These are phyloP conservation scores for Acanthurus lineatus DNA, from an alignment of 2,797 vertebrate species.

Conservation along the genomic window DNA sequence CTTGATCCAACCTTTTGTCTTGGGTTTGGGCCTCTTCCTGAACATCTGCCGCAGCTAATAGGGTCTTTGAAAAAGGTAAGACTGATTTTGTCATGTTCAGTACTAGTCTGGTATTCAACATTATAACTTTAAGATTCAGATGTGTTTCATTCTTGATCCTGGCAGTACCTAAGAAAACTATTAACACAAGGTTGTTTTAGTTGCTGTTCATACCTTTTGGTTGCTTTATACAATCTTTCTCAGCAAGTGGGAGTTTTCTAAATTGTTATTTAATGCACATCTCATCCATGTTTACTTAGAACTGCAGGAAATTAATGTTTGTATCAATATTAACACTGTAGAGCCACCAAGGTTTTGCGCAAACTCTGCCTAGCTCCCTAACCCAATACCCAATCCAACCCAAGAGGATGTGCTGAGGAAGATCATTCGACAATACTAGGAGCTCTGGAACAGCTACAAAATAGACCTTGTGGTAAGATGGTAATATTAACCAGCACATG, in stretches of 20 bases:
- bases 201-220: neutral
- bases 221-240: neutral
- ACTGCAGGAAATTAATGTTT: neutral
- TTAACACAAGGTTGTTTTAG: no score
- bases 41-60: constrained; percentile 39
- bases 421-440: neutral
- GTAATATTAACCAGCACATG: neutral
- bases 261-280: neutral
- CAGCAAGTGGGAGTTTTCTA: neutral
- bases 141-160: neutral
- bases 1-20: constrained; percentile 65
- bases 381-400: neutral
- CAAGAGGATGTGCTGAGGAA: neutral
- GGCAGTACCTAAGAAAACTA: neutral
- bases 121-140: neutral
- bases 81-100: neutral
- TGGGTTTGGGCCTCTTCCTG: constrained; percentile 28
- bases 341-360: neutral
- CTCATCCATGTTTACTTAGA: neutral
- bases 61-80: constrained; percentile 49
- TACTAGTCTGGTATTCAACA: neutral
- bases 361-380: neutral
- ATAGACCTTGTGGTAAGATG: neutral
- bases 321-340: neutral
- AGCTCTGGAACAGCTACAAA: neutral